Evolutionary conservation across 2,113 vertebrate genomes (phyloP), one percentile per base, ranked within the genome.

Genomic region (Atlantisia rogersi): DNA sequence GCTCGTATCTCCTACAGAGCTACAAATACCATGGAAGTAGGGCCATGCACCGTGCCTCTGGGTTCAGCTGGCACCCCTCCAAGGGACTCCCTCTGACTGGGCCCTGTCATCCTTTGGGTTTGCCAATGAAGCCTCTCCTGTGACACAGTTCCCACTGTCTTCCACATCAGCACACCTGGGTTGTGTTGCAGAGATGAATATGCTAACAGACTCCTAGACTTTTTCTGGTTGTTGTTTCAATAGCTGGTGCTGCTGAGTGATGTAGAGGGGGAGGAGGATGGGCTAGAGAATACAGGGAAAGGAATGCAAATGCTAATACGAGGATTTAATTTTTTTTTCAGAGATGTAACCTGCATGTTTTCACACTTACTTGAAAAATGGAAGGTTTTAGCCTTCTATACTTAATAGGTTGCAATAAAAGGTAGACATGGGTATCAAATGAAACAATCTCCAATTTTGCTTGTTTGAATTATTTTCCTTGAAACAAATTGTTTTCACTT

Each of bases 381-480:
- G n/a, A 65, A 64, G 14, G 42, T 12, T 92, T 94, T 86, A 77
- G 26, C 35, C 8, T 82, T 70, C 17, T 64, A 0, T 50, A 15
- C 18, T 65, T 91, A 39, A 77, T 76, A 86, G 40, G 5, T 64
- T 86, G 39, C 68, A 70, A 5, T 63, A 76, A 90, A 85, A 62
- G 42, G 42, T 59, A 90, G 85, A 63, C 0, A 0, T 53, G 25
- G 59, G 9, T 77, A 82, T 92, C 50, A 74, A 90, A 84, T 42
- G 67, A 86, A 93, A 70, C 20, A 59, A 52, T 77, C 48, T 93
- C 77, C 69, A 21, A 69, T 88, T 95, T 95, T 91, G n/a, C 32
- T 80, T 59, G 55, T 83, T 92, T 73, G 65, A 92, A 71, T 60
- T 68, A 28, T n/a, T 87, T 48, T 64, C 64, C 22, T 78, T 87